phyloP scores from a whole-genome alignment of 2,888 invertebrate species.

The Noctua comes region DNA sequence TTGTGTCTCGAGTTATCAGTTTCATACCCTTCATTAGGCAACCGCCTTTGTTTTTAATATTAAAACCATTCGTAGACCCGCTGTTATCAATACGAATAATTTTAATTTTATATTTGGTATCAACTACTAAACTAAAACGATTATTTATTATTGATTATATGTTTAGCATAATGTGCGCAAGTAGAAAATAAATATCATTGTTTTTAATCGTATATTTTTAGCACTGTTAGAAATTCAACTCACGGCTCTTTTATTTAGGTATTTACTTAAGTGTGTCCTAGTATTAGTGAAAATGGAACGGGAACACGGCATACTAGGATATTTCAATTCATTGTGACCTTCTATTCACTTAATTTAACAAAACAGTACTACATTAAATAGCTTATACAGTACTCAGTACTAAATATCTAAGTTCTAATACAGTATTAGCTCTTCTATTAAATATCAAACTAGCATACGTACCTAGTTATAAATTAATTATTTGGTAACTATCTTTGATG shows the following conservation, averaged over 20 bases:
- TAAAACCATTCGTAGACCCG: constrained; percentile 19
- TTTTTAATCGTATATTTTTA: not conserved
- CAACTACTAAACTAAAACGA: constrained; percentile 23
- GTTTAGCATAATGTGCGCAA: constrained; percentile 23
- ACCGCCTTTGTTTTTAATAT: not conserved
- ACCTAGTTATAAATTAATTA: constrained; percentile 49
- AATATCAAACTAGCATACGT: constrained; percentile 48
- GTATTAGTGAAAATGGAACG: not conserved
- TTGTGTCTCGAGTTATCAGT: not conserved
- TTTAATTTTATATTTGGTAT: constrained; percentile 55
- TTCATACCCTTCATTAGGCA: constrained; percentile 17
- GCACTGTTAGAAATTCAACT: not conserved
- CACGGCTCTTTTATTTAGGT: not conserved
- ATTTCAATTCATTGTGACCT: constrained; percentile 18
- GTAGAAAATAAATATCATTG: not conserved
- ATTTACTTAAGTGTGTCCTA: not conserved
- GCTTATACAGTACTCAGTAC: constrained; percentile 22
- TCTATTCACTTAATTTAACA: not conserved
- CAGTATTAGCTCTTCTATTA: constrained; percentile 19
- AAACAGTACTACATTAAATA: constrained; percentile 20
- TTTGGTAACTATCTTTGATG: constrained; percentile 75
- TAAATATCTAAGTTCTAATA: constrained; percentile 19
- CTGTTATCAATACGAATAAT: not conserved
- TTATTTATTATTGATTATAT: constrained; percentile 18
- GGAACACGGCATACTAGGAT: not conserved